Evolutionary conservation across 2,888 invertebrate genomes (phyloP).

Genomic region (Nemapogon koenigi): DNA sequence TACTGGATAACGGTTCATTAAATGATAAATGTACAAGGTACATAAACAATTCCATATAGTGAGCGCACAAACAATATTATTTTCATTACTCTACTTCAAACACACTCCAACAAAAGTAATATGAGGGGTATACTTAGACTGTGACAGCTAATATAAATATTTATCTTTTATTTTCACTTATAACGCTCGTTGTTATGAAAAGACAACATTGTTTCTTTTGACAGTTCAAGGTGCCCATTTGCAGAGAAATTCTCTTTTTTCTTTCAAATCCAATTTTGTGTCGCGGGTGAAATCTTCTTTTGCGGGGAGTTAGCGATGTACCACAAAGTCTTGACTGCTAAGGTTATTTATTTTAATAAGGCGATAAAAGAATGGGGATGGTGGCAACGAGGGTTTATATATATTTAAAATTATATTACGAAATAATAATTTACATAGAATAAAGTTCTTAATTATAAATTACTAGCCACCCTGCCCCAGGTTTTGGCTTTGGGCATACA

Average conservation of each 20-base stretch:
- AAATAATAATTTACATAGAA: not conserved
- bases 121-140: not conserved
- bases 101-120: too few relatives aligned
- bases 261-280: slow-evolving; percentile 23
- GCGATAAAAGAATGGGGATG: slow-evolving; percentile 24
- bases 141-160: slow-evolving; percentile 6
- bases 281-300: slow-evolving; percentile 16
- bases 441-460: too few relatives aligned
- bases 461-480: too few relatives aligned
- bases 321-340: slow-evolving; percentile 26
- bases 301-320: slow-evolving; percentile 22
- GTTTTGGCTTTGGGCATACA: too few relatives aligned
- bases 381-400: slow-evolving; percentile 15
- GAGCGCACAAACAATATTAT: too few relatives aligned
- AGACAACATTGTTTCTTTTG: slow-evolving; percentile 5
- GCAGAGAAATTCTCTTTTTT: slow-evolving; percentile 3
- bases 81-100: too few relatives aligned
- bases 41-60: too few relatives aligned
- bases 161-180: slow-evolving; percentile 8
- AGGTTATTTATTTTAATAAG: slow-evolving; percentile 42
- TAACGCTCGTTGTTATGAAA: slow-evolving; percentile 7
- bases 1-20: too few relatives aligned
- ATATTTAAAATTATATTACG: not conserved
- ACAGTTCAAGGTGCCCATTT: slow-evolving; percentile 1
- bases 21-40: too few relatives aligned